phyloP scores from a whole-genome alignment of 2,797 vertebrate genomes.

The Salmo trutta region DNA sequence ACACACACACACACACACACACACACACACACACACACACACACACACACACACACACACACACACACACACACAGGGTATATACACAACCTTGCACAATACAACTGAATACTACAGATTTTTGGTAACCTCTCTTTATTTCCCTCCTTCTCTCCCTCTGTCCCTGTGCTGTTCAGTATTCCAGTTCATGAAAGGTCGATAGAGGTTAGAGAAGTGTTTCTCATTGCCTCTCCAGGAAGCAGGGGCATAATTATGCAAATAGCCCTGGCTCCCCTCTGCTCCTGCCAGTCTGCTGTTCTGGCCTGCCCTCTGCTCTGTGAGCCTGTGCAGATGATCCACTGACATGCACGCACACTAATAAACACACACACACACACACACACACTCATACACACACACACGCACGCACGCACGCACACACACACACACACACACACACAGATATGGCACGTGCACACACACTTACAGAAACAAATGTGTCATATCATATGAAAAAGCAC shows the following conservation, averaged over 20 bases:
- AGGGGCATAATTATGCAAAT: conserved; percentile 89
- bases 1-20: too few relatives aligned
- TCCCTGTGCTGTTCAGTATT: conserved; percentile 80
- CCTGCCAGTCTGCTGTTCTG: conserved; percentile 82
- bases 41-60: too few relatives aligned
- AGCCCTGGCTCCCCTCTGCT: conserved; percentile 56
- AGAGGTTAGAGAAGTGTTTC: conserved; percentile 81
- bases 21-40: too few relatives aligned
- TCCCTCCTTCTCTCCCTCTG: conserved; percentile 14
- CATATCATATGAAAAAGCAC: conserved; percentile 83
- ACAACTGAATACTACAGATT: conserved; percentile 74
- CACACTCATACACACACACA: neutral
- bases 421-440: neutral
- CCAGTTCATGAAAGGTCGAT: conserved; percentile 86
- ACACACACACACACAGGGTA: neutral
- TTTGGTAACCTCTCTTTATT: conserved; percentile 13
- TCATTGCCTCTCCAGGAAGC: conserved; percentile 81
- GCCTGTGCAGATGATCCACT: conserved; percentile 77
- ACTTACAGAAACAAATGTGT: conserved; percentile 20
- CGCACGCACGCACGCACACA: neutral
- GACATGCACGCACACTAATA: conserved; percentile 31
- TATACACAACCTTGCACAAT: conserved; percentile 10
- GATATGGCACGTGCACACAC: neutral
- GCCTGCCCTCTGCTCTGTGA: conserved; percentile 75
- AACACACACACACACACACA: neutral